Conservation (phyloP, 2,797 vertebrate species). For the Megalops cyprinoides region DNA sequence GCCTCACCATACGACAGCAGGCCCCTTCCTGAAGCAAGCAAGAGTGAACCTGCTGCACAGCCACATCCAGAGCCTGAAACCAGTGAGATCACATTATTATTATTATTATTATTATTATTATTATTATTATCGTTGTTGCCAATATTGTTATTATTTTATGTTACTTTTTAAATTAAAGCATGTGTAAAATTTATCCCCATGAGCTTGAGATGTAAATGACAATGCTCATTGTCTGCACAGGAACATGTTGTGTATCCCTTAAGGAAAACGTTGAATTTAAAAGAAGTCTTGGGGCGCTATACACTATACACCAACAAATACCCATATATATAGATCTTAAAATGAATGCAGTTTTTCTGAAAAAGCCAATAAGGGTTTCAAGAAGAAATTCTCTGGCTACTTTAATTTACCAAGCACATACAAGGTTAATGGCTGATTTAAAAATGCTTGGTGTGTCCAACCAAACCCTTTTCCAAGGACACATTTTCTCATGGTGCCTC, state of each 20-base stretch:
- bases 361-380: neutral
- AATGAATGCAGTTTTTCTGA: neutral
- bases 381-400: neutral
- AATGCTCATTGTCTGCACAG: no score
- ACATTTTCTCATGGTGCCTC: neutral
- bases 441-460: neutral
- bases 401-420: neutral
- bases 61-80: neutral
- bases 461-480: neutral
- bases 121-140: no score
- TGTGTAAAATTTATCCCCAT: no score
- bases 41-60: neutral
- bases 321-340: no score
- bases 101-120: constrained; percentile 11
- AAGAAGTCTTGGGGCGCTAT: no score
- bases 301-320: no score
- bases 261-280: no score
- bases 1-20: no score
- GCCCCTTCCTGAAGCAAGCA: neutral
- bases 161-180: no score
- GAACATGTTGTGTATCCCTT: no score
- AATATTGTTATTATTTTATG: no score
- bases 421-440: neutral
- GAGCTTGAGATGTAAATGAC: no score
- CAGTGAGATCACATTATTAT: constrained; percentile 2